Conservation (phyloP, 2,888 invertebrate genomes). For the Teleiodes luculella region DNA sequence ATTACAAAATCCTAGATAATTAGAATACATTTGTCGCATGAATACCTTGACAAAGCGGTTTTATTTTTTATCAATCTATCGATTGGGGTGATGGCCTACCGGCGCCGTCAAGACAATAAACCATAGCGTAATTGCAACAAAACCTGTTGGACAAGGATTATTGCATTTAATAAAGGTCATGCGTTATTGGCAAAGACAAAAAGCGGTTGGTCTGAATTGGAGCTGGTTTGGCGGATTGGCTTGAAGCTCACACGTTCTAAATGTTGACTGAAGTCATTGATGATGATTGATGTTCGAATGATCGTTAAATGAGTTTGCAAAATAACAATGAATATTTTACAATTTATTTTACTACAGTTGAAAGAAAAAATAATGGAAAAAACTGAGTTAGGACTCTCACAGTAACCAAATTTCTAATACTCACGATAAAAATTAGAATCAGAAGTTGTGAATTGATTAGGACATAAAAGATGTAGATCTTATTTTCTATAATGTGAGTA, state of each 20-base stretch:
- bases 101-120: constrained; percentile 41
- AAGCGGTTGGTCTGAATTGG: not conserved
- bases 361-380: too few relatives aligned
- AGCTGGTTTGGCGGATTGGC: not conserved
- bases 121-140: constrained; percentile 10
- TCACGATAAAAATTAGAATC: too few relatives aligned
- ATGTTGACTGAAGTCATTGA: not conserved
- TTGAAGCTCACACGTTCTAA: constrained; percentile 2
- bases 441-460: too few relatives aligned
- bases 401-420: too few relatives aligned
- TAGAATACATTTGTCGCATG: too few relatives aligned
- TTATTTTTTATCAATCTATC: not conserved
- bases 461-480: too few relatives aligned
- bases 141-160: not conserved
- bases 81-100: constrained; percentile 63
- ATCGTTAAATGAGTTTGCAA: not conserved
- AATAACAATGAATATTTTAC: too few relatives aligned
- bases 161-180: constrained; percentile 4
- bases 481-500: not conserved
- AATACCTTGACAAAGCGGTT: too few relatives aligned
- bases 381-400: too few relatives aligned
- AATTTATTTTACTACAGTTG: too few relatives aligned
- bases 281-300: not conserved
- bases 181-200: not conserved
- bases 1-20: too few relatives aligned